Conservation (phyloP, 1,140 invertebrate species). For the Polypedilum vanderplanki region DNA sequence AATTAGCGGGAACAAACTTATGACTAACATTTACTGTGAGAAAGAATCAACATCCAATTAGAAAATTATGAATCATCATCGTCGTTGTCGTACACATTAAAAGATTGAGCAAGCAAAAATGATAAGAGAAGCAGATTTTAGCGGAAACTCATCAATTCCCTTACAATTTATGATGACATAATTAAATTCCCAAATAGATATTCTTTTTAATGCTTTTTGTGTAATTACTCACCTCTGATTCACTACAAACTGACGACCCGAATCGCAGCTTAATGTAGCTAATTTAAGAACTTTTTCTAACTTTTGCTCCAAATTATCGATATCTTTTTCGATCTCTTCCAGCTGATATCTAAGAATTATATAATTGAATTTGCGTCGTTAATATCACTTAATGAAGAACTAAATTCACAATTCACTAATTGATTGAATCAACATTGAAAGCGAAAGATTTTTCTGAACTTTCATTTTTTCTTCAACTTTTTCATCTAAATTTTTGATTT, state of each 20-base stretch:
- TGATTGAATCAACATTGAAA: conserved; percentile 15
- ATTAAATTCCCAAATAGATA: background rate
- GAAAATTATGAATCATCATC: background rate
- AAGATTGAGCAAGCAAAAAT: background rate
- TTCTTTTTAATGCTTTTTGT: background rate
- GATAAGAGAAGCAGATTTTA: background rate
- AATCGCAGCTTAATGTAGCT: conserved; percentile 76
- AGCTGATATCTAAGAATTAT: conserved; percentile 44
- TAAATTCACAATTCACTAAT: background rate
- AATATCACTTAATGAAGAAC: background rate
- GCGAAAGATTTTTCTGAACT: background rate
- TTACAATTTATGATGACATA: background rate
- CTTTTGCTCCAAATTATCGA: conserved; percentile 78
- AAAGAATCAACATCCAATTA: background rate
- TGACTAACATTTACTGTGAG: background rate
- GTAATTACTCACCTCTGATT: conserved; percentile 64
- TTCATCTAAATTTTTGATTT: background rate
- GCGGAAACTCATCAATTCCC: no score
- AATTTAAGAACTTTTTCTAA: conserved; percentile 83
- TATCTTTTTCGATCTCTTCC: conserved; percentile 74
- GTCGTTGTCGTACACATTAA: background rate
- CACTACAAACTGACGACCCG: conserved; percentile 77
- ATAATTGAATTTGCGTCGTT: background rate
- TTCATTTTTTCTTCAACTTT: conserved; percentile 1
- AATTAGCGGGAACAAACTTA: background rate